A percentile compares a stretch with the other conserved stretches of the same genome.
These are phyloP conservation scores for Agelaius tricolor DNA, from an alignment of 2,113 vertebrate species.

Conservation along the genomic window DNA sequence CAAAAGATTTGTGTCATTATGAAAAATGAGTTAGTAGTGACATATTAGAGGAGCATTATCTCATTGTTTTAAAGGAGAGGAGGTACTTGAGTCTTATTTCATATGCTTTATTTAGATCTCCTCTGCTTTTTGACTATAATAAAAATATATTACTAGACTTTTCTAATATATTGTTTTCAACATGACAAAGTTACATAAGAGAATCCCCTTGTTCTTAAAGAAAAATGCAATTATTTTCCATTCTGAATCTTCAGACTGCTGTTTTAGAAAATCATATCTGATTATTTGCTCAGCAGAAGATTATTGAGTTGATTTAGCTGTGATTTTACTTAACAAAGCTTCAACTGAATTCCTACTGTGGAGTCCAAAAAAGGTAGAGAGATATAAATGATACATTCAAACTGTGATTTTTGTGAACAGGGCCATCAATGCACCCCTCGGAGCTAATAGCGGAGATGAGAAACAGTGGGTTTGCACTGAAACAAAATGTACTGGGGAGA, in stretches of 20 bases:
- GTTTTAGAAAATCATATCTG: constrained; percentile 96
- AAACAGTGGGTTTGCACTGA: constrained; percentile 99
- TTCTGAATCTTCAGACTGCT: constrained; percentile 93
- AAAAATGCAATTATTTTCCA: constrained; percentile 96
- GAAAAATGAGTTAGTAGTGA: background rate
- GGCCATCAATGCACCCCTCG: constrained; percentile 99
- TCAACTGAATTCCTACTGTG: constrained; percentile 90
- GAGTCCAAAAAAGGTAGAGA: constrained; percentile 87
- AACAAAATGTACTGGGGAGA: constrained; percentile 98
- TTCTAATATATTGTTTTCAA: constrained; percentile 78
- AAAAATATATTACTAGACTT: constrained; percentile 76
- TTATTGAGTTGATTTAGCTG: constrained; percentile 98
- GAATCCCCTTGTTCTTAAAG: constrained; percentile 83
- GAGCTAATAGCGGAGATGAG: constrained; percentile 99
- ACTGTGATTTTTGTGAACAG: constrained; percentile 98
- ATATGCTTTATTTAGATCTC: background rate
- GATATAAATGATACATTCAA: constrained; percentile 93
- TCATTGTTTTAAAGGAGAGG: background rate
- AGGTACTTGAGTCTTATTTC: background rate
- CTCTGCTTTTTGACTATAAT: constrained; percentile 66
- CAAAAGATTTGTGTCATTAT: background rate
- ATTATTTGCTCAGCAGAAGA: constrained; percentile 99
- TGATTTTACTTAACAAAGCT: constrained; percentile 98
- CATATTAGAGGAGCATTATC: background rate
- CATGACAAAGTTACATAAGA: constrained; percentile 85